Conservation (phyloP, 2,797 vertebrate species). For the Lateolabrax maculatus region DNA sequence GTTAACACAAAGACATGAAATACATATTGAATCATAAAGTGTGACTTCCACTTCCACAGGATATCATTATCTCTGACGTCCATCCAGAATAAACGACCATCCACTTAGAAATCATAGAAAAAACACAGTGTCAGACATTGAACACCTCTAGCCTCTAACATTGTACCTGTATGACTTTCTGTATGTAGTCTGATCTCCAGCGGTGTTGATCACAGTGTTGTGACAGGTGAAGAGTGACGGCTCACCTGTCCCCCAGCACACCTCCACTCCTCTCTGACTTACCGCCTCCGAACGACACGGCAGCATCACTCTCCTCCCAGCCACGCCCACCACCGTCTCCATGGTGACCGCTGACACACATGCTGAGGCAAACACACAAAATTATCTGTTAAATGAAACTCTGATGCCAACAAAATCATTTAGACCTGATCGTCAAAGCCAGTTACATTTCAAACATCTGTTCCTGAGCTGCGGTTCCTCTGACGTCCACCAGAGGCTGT, state of each 20-base stretch:
- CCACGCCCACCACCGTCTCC: constrained; percentile 62
- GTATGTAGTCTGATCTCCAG: constrained; percentile 68
- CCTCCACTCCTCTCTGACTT: constrained; percentile 42
- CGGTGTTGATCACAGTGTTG: constrained; percentile 70
- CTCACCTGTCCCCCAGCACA: constrained; percentile 88
- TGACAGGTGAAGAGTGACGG: constrained; percentile 79
- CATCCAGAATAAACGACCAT: too few relatives aligned
- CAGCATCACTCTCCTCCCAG: constrained; percentile 78
- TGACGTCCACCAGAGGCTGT: neutral
- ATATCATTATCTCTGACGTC: neutral
- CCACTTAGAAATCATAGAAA: too few relatives aligned
- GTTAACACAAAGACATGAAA: too few relatives aligned
- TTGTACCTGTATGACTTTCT: constrained; percentile 77
- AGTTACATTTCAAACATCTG: too few relatives aligned
- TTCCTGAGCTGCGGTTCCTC: neutral
- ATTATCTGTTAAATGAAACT: neutral
- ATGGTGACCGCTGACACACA: neutral
- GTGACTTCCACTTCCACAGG: neutral
- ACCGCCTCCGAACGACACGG: constrained; percentile 77
- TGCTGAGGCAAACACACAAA: neutral
- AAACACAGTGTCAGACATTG: too few relatives aligned
- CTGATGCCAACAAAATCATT: neutral
- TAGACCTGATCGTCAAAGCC: too few relatives aligned
- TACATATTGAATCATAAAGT: neutral
- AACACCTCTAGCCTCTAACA: neutral